Base-by-base conservation (phyloP, 2,113 vertebrate genomes). In the Gambusia holbrooki region DNA sequence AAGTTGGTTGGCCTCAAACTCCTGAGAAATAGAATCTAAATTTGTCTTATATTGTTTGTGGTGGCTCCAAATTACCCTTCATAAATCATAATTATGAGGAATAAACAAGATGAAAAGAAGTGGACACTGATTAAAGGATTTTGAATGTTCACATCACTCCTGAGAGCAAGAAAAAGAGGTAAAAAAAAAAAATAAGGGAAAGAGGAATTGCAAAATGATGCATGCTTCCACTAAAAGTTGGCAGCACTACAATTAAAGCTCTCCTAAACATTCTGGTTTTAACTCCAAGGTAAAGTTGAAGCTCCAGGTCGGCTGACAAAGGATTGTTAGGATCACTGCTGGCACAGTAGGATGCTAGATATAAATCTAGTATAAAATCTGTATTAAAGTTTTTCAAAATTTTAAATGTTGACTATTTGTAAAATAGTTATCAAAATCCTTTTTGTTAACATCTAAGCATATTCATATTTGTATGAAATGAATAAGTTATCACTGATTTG, bases 21-120 rank as follows among this genome's bases (percentile, higher is more conserved):
- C 4, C 45, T 19, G 45, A 5, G 17, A 19, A 48, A 48, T 48
- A 48, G 5, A 19, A 48, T 48, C 17, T 17, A 48, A 19, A 19
- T 48, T 48, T 48, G 45, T 48, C 17, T 48, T 48, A 19, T 48
- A 17, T 19, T 15, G 45, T 48, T 48, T 48, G 15, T 48, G 13
- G 45, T 48, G 14, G 25, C 25, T 73, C 28, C 17, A 25, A 3
- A 9, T 61, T 42, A 65, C 9, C 19, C 30, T 40, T 71, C 61
- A 58, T 48, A 22, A 69, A 72, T 60, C 28, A 1, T 69, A 7
- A 69, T 64, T 58, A 62, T 51, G 32, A 62, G 29, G 28, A 11
- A 64, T 73, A 60, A 79, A 37, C 27, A 30, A 42, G 27, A 29
- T 42, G 48, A 75, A 69, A 45, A 80, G 62, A 63, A 71, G 65